Conservation (phyloP, 2,797 vertebrate species). For the Betta splendens region DNA sequence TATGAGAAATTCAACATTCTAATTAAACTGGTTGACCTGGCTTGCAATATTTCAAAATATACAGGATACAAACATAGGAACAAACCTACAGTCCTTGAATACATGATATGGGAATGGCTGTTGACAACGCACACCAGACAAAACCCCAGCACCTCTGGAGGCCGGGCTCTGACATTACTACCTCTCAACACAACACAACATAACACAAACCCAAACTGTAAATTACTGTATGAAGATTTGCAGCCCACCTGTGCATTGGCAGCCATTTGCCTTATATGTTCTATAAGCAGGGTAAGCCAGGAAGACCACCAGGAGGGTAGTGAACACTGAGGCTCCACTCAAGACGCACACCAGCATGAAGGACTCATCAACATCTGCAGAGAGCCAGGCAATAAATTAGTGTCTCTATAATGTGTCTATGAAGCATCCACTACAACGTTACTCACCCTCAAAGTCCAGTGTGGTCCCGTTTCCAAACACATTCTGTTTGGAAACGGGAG, state of each 20-base stretch:
- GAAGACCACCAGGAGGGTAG: conserved; percentile 3
- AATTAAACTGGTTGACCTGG: no score
- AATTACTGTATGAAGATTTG: neutral
- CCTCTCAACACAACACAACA: no score
- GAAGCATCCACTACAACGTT: neutral
- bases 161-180: no score
- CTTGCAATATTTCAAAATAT: no score
- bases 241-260: conserved; percentile 11
- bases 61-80: no score
- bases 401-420: no score
- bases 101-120: no score
- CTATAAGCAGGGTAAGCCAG: conserved; percentile 15
- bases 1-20: no score
- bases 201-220: no score
- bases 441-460: conserved; percentile 13
- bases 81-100: no score
- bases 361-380: accelerated
- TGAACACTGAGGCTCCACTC: conserved; percentile 19
- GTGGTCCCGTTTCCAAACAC: conserved; percentile 46
- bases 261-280: conserved; percentile 8
- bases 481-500: conserved; percentile 38
- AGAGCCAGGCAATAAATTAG: neutral
- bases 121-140: no score
- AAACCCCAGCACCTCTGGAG: no score
- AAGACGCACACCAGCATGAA: conserved; percentile 8